Percentiles rank a stretch among this genome's conserved stretches.
Conservation (phyloP, 2,797 vertebrate species). For the Heliangelus exortis region DNA sequence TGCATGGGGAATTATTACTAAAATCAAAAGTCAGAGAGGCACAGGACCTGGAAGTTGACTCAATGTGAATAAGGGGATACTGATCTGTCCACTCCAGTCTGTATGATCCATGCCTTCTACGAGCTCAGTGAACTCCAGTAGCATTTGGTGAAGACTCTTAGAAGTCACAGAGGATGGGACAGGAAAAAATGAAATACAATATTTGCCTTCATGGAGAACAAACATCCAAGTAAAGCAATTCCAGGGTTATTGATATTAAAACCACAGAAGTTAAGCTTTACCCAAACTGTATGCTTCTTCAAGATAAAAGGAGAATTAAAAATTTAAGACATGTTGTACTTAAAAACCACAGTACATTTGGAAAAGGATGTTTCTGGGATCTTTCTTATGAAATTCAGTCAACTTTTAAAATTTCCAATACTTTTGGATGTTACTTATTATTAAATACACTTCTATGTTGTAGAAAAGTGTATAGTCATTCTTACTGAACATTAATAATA, state of each 20-base stretch:
- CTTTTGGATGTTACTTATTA: background rate
- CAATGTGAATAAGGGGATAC: background rate
- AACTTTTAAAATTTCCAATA: background rate
- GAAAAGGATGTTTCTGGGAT: background rate
- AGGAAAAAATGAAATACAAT: background rate
- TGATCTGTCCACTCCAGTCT: background rate
- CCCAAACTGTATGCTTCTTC: background rate
- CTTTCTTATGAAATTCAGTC: background rate
- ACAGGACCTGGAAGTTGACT: background rate
- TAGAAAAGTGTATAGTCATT: background rate
- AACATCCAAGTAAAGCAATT: background rate
- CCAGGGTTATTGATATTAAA: slow-evolving; percentile 10
- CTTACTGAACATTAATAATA: background rate
- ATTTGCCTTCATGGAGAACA: background rate
- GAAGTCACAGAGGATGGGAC: background rate
- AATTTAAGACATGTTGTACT: background rate
- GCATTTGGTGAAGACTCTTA: background rate
- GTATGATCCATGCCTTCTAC: background rate
- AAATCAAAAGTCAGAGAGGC: background rate
- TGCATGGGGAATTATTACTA: background rate
- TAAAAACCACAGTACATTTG: background rate
- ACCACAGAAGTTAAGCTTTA: background rate
- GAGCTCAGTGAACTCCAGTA: background rate
- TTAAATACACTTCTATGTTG: background rate
- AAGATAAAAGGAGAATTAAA: background rate